phyloP scores from a whole-genome alignment of 2,797 vertebrate genomes.

The Anguilla anguilla region DNA sequence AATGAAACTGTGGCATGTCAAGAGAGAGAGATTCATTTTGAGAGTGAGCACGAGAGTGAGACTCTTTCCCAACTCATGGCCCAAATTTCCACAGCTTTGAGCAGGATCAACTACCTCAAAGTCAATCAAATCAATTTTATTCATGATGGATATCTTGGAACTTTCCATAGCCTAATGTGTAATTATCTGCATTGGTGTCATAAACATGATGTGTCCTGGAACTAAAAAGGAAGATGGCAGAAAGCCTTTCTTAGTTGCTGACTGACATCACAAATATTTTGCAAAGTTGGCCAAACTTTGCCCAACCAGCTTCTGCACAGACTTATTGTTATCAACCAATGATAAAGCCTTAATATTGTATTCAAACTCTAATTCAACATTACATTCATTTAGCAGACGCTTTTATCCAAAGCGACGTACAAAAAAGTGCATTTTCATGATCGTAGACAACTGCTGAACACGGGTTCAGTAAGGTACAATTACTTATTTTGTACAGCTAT shows the following conservation, averaged over 20 bases:
- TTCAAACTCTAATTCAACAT: background rate
- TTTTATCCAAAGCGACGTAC: too few relatives aligned
- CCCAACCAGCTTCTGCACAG: background rate
- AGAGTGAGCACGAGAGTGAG: constrained; percentile 18
- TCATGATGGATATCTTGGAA: constrained; percentile 18
- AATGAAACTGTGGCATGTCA: constrained; percentile 1
- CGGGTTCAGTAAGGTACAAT: too few relatives aligned
- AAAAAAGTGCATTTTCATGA: too few relatives aligned
- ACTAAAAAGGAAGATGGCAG: constrained; percentile 12
- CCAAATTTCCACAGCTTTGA: background rate
- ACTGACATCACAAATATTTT: background rate
- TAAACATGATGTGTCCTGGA: background rate
- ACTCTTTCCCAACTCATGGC: background rate
- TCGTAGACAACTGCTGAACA: too few relatives aligned
- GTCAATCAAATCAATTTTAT: constrained; percentile 1
- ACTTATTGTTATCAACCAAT: constrained; percentile 33
- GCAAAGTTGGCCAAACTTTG: background rate
- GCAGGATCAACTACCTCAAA: background rate
- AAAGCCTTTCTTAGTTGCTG: background rate
- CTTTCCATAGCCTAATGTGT: background rate
- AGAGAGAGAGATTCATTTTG: constrained; percentile 1
- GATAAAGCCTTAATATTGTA: constrained; percentile 33
- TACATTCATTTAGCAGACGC: too few relatives aligned
- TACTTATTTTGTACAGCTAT: too few relatives aligned
- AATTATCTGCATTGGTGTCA: background rate